These are phyloP conservation scores for Squalus acanthias DNA, from an alignment of 2,797 vertebrate species.

Conservation along the genomic window DNA sequence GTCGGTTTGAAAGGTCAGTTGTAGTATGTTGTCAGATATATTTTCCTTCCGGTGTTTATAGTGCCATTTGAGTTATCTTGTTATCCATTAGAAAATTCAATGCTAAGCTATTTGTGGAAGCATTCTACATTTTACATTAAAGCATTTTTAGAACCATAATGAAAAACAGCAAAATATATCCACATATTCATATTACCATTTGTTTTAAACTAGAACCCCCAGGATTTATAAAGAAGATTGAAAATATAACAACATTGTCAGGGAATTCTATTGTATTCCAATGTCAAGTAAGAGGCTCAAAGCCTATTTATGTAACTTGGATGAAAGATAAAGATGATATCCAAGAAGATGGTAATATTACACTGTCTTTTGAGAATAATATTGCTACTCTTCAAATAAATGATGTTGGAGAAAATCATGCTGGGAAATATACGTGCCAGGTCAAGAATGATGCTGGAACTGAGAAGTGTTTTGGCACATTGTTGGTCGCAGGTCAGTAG, in stretches of 20 bases:
- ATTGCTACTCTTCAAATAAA: conserved; percentile 74
- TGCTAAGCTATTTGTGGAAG: background rate
- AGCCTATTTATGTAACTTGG: conserved; percentile 81
- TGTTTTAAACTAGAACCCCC: conserved; percentile 73
- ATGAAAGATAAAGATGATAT: conserved; percentile 91
- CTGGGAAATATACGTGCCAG: conserved; percentile 88
- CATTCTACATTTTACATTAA: background rate
- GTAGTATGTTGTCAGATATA: conserved; percentile 34
- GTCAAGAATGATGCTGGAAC: conserved; percentile 85
- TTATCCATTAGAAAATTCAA: background rate
- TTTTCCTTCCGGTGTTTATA: background rate
- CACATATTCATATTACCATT: conserved; percentile 26
- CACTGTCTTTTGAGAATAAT: conserved; percentile 72
- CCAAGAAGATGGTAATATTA: conserved; percentile 74
- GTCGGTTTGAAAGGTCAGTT: no score
- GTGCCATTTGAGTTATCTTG: background rate
- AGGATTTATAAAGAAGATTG: conserved; percentile 76
- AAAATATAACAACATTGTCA: conserved; percentile 74
- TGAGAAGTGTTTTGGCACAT: conserved; percentile 80
- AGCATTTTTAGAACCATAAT: background rate
- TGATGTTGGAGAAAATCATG: conserved; percentile 69
- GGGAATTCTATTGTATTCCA: conserved; percentile 77
- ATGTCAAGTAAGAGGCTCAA: conserved; percentile 71
- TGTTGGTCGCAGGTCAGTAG: conserved; percentile 86
- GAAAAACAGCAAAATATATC: conserved; percentile 48